Evolutionary conservation across 2,888 invertebrate genomes (phyloP), one percentile per base, ranked within the genome.

Genomic region (Apantesis nais): DNA sequence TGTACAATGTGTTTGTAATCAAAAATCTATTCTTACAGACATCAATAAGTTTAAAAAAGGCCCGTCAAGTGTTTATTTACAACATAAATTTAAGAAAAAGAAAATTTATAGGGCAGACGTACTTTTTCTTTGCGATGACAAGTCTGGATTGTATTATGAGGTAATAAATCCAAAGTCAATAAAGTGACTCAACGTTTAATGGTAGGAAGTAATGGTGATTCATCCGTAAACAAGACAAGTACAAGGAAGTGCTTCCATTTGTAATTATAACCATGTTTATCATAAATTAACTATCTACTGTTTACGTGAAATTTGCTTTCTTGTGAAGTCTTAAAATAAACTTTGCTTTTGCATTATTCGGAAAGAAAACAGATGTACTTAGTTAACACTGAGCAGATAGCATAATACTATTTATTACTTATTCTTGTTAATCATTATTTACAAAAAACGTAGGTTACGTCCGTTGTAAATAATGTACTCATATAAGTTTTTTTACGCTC

Each of bases 171-270:
- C 14, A 19, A 44, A 58, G 58, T 29, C 58, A 16, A 58, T 58
- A 58, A 58, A 29, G 58, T 58, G 58, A 58, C 25, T 58, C 58
- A 58, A 58, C 58, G 58, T 16, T 58, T 58, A 29, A 29, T 29
- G 58, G 16, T 8, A 58, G 58, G 58, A 58, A 58, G 58, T 29
- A 58, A 29, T 55, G 29, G 29, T 58, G 58, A 58, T 58, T 58
- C 58, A 58, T 58, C 29, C 29, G 29, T 29, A 58, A 58, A 29
- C 29, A 58, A 58, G 58, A 55, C 8, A 29, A 29, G 16, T 58
- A 58, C 58, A 8, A 29, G 58, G 58, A 58, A 58, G 29, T 58
- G 58, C 29, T 16, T 58, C 29, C 58, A 11, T 29, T 58, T 58
- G 25, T 58, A 8, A 5, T 29, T 55, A 19, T 44, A 25, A 55